Evolutionary conservation across 1,140 invertebrate species (phyloP), one percentile per base, ranked within the genome.

Genomic region (Dreissena rostriformis): DNA sequence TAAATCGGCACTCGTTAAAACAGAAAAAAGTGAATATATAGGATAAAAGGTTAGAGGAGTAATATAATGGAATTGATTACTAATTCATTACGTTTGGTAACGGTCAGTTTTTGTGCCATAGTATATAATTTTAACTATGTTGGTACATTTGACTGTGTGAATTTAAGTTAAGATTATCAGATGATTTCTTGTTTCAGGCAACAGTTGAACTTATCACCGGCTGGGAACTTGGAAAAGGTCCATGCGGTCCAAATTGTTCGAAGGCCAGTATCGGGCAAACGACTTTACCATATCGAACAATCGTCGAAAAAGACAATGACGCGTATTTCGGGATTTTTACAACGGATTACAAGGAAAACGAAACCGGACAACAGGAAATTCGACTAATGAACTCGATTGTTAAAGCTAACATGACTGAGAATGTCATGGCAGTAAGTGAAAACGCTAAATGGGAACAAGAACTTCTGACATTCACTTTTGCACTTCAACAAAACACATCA

Each of bases 381-480:
- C 15, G 28, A 17, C 19, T 52, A 14, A 57, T 49, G 51, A 76
- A 49, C 17, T 22, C 22, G 2, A 51, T 19, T 15, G 8, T 11
- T 12, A 51, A 66, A 15, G 67, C 67, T 22, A 49, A 77, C 52
- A 29, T 49, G 28, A 52, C 49, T n/a, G 77, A 80, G 57, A 80
- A 28, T 14, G 77, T 80, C 5, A 80, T 80, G 0, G 77, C 29
- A 14, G 24, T 80, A 11, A 71, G 67, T 22, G 67, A 70, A 17
- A 53, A 61, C 28, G 66, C 22, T 2, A n/a, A 80, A 24, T 80
- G 65, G 65, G 77, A 80, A 55, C 77, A 80, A 53, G 67, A 70
- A 57, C n/a, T 55, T 0, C n/a, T 68, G 7, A 66, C 66, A 22
- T 55, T 80, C 8, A 24, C 61, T 7, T 61, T 80, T 57, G 7